Conservation (phyloP, 2,113 vertebrate species). For the Lipotes vexillifer region DNA sequence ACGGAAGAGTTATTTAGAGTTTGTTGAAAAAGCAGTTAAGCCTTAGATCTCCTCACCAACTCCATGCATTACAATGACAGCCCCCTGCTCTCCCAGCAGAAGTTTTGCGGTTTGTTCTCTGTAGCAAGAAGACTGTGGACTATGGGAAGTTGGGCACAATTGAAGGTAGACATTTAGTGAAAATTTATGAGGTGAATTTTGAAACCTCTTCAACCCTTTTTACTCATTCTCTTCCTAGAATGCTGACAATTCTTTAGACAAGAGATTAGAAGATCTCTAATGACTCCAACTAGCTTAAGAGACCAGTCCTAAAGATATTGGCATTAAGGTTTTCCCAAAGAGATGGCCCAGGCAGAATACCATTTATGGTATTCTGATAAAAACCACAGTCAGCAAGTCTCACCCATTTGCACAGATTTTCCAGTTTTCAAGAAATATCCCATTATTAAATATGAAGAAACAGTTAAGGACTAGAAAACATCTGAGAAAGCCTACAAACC, state of each 20-base stretch:
- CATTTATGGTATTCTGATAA: neutral
- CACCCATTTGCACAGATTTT: neutral
- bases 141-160: neutral
- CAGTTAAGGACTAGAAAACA: neutral
- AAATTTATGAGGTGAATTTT: neutral
- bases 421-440: neutral
- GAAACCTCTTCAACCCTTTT: neutral
- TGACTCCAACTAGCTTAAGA: neutral
- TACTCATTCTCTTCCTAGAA: neutral
- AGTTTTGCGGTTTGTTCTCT: neutral
- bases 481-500: neutral
- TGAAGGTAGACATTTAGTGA: neutral
- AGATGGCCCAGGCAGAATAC: neutral
- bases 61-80: neutral
- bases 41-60: neutral
- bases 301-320: neutral
- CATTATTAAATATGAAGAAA: neutral
- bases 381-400: neutral
- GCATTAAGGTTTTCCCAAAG: neutral
- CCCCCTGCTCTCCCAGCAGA: neutral
- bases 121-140: neutral
- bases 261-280: neutral
- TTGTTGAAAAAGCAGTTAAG: neutral
- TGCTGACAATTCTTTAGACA: neutral
- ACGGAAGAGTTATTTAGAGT: neutral